A percentile compares a stretch with the other conserved stretches of the same genome.
phyloP scores from a whole-genome alignment of 2,797 vertebrate species.

The Tympanoctomys barrerae region DNA sequence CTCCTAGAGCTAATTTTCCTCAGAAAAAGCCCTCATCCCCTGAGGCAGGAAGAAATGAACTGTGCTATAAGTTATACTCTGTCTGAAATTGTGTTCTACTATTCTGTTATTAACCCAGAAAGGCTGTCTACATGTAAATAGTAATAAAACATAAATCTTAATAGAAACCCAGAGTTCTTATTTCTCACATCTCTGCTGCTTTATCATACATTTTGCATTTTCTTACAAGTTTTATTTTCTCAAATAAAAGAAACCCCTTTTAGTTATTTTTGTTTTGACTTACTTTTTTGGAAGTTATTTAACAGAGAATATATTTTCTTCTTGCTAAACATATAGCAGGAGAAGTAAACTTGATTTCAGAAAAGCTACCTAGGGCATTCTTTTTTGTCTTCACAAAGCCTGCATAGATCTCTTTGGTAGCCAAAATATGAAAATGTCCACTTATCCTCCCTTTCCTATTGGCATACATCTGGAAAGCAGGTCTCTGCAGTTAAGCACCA shows the following conservation, averaged over 20 bases:
- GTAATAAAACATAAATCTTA: neutral
- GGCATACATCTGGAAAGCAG: neutral
- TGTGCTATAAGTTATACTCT: conserved; percentile 10
- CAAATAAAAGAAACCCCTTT: neutral
- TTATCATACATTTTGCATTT: conserved; percentile 24
- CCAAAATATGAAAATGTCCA: neutral
- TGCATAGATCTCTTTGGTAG: conserved; percentile 15
- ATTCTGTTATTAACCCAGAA: conserved; percentile 20
- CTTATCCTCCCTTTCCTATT: neutral
- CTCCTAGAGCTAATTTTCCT: conserved; percentile 48
- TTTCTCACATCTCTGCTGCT: neutral
- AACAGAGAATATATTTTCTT: neutral
- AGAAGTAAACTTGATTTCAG: conserved; percentile 43
- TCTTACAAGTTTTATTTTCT: neutral
- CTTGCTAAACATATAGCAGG: neutral
- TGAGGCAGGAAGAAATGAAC: conserved; percentile 59
- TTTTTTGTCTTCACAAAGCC: neutral
- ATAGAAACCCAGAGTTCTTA: neutral
- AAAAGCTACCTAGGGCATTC: neutral
- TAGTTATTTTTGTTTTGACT: neutral
- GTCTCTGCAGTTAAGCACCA: neutral
- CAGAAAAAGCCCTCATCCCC: conserved; percentile 27
- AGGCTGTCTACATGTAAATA: conserved; percentile 25
- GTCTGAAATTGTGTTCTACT: neutral
- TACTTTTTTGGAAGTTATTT: neutral